phyloP scores from a whole-genome alignment of 1,140 invertebrate species.

The Procambarus virginalis region DNA sequence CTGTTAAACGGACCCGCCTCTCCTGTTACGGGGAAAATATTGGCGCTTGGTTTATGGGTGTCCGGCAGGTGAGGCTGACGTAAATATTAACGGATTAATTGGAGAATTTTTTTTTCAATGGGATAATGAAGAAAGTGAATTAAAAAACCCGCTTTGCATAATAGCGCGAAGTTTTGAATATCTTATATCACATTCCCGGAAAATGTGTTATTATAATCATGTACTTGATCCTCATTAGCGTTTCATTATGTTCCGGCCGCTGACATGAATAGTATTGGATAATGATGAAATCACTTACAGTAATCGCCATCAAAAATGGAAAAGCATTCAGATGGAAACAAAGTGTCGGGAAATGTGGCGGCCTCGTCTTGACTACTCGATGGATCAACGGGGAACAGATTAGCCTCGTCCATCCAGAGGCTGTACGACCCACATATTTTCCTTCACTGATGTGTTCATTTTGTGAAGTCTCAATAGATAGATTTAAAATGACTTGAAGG shows the following conservation, averaged over 20 bases:
- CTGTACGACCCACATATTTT: no score
- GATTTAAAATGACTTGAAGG: no score
- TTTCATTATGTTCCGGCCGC: slow-evolving; percentile 11
- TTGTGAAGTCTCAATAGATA: no score
- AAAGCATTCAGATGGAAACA: no score
- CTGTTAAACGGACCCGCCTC: slow-evolving; percentile 62
- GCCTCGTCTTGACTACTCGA: no score
- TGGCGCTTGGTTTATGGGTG: slow-evolving; percentile 46
- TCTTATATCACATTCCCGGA: not conserved
- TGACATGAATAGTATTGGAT: not conserved
- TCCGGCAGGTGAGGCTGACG: slow-evolving; percentile 44
- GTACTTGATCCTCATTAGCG: slow-evolving; percentile 16
- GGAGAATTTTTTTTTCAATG: slow-evolving; percentile 13
- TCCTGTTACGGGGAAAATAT: slow-evolving; percentile 62
- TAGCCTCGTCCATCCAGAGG: no score
- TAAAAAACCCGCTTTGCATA: slow-evolving; percentile 50
- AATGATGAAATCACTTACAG: not conserved
- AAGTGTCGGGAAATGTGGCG: no score
- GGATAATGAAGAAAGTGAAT: slow-evolving; percentile 50
- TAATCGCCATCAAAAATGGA: not conserved
- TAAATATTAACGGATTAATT: slow-evolving; percentile 58
- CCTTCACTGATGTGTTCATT: no score
- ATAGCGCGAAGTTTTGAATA: not conserved
- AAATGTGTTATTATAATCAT: slow-evolving; percentile 10
- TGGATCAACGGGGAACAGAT: no score